These are phyloP conservation scores for Sinopyrophorus schimmeli DNA, from an alignment of 2,888 invertebrate genomes.

Conservation along the genomic window DNA sequence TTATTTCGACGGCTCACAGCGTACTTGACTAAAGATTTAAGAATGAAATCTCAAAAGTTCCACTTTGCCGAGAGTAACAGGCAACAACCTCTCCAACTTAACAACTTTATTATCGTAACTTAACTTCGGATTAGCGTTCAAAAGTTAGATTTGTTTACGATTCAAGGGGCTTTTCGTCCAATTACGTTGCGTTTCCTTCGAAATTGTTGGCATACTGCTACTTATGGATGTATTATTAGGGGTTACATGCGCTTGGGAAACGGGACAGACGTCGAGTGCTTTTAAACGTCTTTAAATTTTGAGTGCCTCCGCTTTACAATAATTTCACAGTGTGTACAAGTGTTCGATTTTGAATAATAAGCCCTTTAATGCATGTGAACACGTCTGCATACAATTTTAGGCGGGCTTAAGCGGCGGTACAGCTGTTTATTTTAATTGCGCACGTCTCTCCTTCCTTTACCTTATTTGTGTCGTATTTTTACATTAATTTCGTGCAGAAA, in stretches of 20 bases:
- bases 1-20: not conserved
- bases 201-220: slow-evolving; percentile 10
- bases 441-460: no score
- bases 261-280: slow-evolving; percentile 20
- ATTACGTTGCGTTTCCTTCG: slow-evolving; percentile 17
- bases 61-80: slow-evolving; percentile 11
- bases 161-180: slow-evolving; percentile 23
- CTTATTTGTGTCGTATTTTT: no score
- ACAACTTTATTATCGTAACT: slow-evolving; percentile 27
- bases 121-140: slow-evolving; percentile 23
- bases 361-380: slow-evolving; percentile 21
- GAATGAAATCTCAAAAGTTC: slow-evolving; percentile 17
- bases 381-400: slow-evolving; percentile 14
- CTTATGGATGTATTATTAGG: slow-evolving; percentile 15
- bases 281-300: slow-evolving; percentile 15
- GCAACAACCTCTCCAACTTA: slow-evolving; percentile 22
- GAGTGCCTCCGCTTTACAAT: slow-evolving; percentile 16
- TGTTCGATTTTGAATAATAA: slow-evolving; percentile 15
- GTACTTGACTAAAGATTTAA: slow-evolving; percentile 17
- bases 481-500: no score
- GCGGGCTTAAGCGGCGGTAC: not conserved
- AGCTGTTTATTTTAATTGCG: slow-evolving; percentile 11
- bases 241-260: slow-evolving; percentile 20
- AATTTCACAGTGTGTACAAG: slow-evolving; percentile 18
- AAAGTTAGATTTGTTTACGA: slow-evolving; percentile 30